phyloP scores from a whole-genome alignment of 2,797 vertebrate species.

The Synanceia verrucosa region DNA sequence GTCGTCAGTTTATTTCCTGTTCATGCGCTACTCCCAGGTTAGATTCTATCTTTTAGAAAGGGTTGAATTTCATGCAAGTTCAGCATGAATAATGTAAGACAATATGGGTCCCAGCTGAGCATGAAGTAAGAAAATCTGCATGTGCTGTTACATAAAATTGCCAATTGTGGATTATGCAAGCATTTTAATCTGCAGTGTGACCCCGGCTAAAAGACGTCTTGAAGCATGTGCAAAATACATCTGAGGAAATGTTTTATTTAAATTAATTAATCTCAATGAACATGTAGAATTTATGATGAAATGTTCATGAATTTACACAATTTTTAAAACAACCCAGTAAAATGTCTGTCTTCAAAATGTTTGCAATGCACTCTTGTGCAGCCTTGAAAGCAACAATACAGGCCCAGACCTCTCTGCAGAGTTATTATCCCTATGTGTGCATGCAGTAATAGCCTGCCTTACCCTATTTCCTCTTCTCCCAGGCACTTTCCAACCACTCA shows the following conservation, averaged over 20 bases:
- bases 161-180: constrained; percentile 23
- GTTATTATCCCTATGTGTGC: constrained; percentile 45
- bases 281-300: background rate
- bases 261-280: background rate
- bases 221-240: background rate
- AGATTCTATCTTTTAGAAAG: constrained; percentile 57
- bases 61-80: constrained; percentile 68
- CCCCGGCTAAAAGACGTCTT: background rate
- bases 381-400: constrained; percentile 22
- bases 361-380: background rate
- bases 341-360: constrained; percentile 1
- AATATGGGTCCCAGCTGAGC: constrained; percentile 57
- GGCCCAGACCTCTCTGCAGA: constrained; percentile 45
- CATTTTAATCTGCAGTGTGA: background rate
- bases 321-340: constrained; percentile 2
- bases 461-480: constrained; percentile 59
- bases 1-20: constrained; percentile 63
- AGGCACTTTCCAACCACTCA: constrained; percentile 61
- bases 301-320: background rate
- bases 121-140: constrained; percentile 45
- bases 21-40: constrained; percentile 42
- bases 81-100: constrained; percentile 75
- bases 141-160: constrained; percentile 46
- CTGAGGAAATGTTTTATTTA: background rate
- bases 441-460: constrained; percentile 52